Percentiles rank a stretch among this genome's conserved stretches.
Evolutionary conservation across 1,140 invertebrate genomes (phyloP).

Genomic region (Eubasilissa regina): DNA sequence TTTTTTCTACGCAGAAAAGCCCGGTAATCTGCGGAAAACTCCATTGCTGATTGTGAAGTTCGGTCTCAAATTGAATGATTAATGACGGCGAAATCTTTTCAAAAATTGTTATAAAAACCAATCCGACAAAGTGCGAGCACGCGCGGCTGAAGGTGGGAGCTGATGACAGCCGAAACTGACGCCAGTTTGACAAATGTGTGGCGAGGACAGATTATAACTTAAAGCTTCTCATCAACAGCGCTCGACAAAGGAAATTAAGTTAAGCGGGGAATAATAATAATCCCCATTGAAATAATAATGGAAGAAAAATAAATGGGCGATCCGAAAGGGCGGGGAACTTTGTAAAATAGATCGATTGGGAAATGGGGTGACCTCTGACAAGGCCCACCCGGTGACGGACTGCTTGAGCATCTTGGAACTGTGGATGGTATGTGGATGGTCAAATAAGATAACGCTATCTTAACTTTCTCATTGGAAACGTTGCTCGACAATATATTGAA

Average conservation of each 20-base stretch:
- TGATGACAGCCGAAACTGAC: background rate
- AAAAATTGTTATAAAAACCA: background rate
- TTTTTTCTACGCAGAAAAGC: background rate
- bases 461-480: too few relatives aligned
- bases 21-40: background rate
- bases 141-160: background rate
- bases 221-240: constrained; percentile 14
- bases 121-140: background rate
- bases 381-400: too few relatives aligned
- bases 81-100: background rate
- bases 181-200: background rate
- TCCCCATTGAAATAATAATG: constrained; percentile 23
- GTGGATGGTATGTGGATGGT: too few relatives aligned
- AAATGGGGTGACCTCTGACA: too few relatives aligned
- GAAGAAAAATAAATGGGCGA: background rate
- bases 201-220: background rate
- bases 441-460: too few relatives aligned
- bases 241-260: constrained; percentile 36
- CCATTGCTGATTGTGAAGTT: background rate
- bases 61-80: constrained; percentile 5
- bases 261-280: background rate
- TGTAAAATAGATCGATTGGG: too few relatives aligned
- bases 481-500: too few relatives aligned
- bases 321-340: too few relatives aligned
- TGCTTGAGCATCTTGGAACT: too few relatives aligned